Base-by-base conservation (phyloP, 2,888 invertebrate species). In the Ormyrus thymus region DNA sequence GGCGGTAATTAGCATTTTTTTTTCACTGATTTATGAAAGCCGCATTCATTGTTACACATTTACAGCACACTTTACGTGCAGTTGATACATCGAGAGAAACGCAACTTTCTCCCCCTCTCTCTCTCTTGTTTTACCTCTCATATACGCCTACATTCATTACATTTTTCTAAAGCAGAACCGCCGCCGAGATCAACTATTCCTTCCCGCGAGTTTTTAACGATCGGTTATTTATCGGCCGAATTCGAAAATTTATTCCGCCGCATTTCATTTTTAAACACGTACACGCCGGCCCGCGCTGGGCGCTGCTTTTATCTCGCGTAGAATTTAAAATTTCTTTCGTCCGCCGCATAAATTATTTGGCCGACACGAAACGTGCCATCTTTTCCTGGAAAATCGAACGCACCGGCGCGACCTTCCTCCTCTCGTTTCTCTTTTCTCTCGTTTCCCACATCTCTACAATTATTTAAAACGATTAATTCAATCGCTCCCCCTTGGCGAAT, bases 91-190 rank as follows among this genome's bases (percentile, higher is more conserved):
- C 7, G n/a, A 46, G 75, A 68, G 75, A 76, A 76, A 76, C 48
- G 29, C 68, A 48, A 76, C 75, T 76, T 76, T 76, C 75, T 76
- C 75, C 13, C 29, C 59, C 62, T 62, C 62, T 64, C 9, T 64
- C 64, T 48, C 64, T 13, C 9, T n/a, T 29, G 13, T n/a, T n/a
- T 46, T 46, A 7, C 13, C 5, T n/a, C 9, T 7, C 6, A 7
- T 62, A 13, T n/a, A 29, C 29, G 29, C 29, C 8, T 7, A 11
- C 46, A 3, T 48, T 15, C 46, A 53, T 56, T 8, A 55, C 4
- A 29, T 64, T 48, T 55, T 64, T 50, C 15, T 13, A 58, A 56
- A n/a, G 29, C 29, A 13, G 56, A 29, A 58, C n/a, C 8, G 58
- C 9, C 13, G 13, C n/a, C 46, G 29, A 3, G 29, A 29, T 29